Percentiles rank a stretch among this genome's conserved stretches.
Conservation (phyloP, 2,888 invertebrate genomes). For the Aphodius granarius region DNA sequence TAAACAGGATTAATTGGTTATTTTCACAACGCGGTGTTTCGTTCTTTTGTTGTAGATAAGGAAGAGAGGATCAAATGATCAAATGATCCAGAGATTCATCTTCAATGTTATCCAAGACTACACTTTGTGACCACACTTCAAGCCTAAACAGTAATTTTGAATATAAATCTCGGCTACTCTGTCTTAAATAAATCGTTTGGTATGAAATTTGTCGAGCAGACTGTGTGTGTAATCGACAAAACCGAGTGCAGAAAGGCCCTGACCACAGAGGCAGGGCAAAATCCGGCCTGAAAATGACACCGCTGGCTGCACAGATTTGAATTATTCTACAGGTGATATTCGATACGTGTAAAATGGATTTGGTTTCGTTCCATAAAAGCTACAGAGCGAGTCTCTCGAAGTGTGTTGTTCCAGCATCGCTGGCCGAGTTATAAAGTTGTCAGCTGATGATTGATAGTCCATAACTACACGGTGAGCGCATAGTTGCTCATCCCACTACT, state of each 20-base stretch:
- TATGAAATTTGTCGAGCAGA: neutral
- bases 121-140: too few species aligned
- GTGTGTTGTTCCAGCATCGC: neutral
- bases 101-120: too few species aligned
- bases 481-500: conserved; percentile 5
- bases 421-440: conserved; percentile 3
- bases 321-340: conserved; percentile 34
- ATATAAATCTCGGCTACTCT: too few species aligned
- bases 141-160: too few species aligned
- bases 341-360: conserved; percentile 32
- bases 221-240: neutral
- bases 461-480: conserved; percentile 7
- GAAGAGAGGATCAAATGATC: too few species aligned
- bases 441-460: conserved; percentile 2
- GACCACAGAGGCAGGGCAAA: neutral
- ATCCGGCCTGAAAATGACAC: conserved; percentile 18
- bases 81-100: too few species aligned
- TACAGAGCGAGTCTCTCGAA: too few species aligned
- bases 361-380: conserved; percentile 28
- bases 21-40: too few species aligned
- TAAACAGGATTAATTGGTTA: too few species aligned
- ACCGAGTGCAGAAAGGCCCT: neutral
- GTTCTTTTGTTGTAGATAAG: too few species aligned
- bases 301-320: conserved; percentile 17
- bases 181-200: too few species aligned